phyloP scores from a whole-genome alignment of 2,888 invertebrate genomes.

The Anarsia innoxiella region DNA sequence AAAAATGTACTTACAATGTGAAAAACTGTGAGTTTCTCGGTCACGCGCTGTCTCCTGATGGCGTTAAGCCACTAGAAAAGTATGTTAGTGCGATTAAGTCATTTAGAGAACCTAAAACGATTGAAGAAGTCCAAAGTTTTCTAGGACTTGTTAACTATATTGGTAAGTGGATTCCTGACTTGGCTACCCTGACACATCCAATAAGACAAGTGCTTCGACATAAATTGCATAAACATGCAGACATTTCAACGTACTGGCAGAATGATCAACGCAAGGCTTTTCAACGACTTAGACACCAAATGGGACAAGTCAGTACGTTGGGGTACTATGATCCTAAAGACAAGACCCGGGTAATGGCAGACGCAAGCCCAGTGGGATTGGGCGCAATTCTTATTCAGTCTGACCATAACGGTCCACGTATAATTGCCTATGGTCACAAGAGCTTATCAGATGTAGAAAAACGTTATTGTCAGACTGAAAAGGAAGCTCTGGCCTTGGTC shows the following conservation, averaged over 20 bases:
- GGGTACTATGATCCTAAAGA: constrained; percentile 16
- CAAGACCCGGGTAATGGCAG: constrained; percentile 13
- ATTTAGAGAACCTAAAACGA: neutral
- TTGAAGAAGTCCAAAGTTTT: constrained; percentile 10
- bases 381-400: constrained; percentile 16
- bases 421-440: constrained; percentile 26
- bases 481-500: constrained; percentile 25
- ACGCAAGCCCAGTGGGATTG: constrained; percentile 16
- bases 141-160: constrained; percentile 10
- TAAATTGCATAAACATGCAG: constrained; percentile 8
- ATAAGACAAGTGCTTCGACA: constrained; percentile 14
- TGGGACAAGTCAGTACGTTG: constrained; percentile 4
- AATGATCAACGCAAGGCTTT: constrained; percentile 13
- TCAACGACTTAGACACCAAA: constrained; percentile 6
- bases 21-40: constrained; percentile 17
- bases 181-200: constrained; percentile 20
- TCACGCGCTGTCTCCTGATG: constrained; percentile 16
- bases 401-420: constrained; percentile 17
- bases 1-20: constrained; percentile 17
- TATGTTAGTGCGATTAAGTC: constrained; percentile 14
- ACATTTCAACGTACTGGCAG: constrained; percentile 11
- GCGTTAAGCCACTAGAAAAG: constrained; percentile 20
- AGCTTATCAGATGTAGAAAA: constrained; percentile 22
- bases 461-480: constrained; percentile 27
- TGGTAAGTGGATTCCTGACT: no score